Percentiles rank a stretch among this genome's conserved stretches.
Conservation (phyloP, 53 echinoderm and acorn worm genomes). For the Holothuria leucospilota region DNA sequence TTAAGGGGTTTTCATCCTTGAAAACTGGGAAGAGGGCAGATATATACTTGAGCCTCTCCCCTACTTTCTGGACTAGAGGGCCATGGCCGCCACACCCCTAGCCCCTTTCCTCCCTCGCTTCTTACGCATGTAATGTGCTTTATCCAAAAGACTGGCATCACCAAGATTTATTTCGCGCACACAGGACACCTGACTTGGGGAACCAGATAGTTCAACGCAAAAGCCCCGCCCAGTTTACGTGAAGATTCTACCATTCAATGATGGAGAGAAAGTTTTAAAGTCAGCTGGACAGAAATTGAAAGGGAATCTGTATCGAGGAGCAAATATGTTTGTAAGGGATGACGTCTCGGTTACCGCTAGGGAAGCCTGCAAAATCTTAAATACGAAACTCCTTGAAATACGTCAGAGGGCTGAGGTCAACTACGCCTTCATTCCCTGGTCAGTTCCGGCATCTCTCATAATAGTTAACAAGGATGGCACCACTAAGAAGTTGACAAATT, state of each 20-base stretch:
- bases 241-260: neutral
- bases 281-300: conserved; percentile 2
- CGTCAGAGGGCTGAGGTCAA: neutral
- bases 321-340: neutral
- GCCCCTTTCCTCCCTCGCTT: no score
- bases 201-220: no score
- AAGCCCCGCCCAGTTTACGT: conserved; percentile 10
- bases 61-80: no score
- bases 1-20: no score
- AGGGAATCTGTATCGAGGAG: neutral
- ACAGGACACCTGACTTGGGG: no score
- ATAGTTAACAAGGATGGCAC: neutral
- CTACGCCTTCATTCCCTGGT: neutral
- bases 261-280: neutral
- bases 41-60: no score
- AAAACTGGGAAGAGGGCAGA: no score
- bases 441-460: neutral
- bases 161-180: no score
- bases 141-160: no score
- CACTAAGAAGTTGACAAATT: neutral
- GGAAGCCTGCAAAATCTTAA: neutral
- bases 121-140: no score
- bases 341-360: neutral
- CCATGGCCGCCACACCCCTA: no score
- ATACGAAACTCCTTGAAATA: neutral